Conservation (phyloP, 2,888 invertebrate species). For the Lypha dubia region DNA sequence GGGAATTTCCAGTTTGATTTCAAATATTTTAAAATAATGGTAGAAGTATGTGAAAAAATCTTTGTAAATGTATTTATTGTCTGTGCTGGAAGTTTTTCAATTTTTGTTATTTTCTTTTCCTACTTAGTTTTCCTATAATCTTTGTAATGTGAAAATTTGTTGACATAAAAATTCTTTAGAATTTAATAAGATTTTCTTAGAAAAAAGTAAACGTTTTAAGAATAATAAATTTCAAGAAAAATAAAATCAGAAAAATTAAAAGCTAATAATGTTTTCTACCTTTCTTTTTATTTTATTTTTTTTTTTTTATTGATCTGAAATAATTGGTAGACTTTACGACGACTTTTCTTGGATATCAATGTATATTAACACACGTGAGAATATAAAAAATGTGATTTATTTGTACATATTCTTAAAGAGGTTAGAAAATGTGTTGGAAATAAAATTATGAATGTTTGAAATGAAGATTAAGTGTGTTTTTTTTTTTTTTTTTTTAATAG, state of each 20-base stretch:
- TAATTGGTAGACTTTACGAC: constrained; percentile 50
- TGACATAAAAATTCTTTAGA: constrained; percentile 57
- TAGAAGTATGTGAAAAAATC: constrained; percentile 26
- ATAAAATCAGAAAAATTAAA: constrained; percentile 24
- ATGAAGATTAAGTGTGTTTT: constrained; percentile 6
- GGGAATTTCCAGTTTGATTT: constrained; percentile 54
- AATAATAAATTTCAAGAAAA: constrained; percentile 41
- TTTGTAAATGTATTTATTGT: not conserved
- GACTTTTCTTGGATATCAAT: constrained; percentile 29
- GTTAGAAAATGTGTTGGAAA: constrained; percentile 24
- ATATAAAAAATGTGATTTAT: constrained; percentile 43
- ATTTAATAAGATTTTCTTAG: constrained; percentile 53
- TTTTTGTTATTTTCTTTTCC: constrained; percentile 9
- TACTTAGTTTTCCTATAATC: constrained; percentile 37
- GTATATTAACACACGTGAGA: constrained; percentile 34
- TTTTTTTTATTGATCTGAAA: constrained; percentile 28
- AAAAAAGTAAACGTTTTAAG: constrained; percentile 51
- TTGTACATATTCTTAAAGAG: constrained; percentile 31
- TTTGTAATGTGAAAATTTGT: constrained; percentile 53
- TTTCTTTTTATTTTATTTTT: not conserved
- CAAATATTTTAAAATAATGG: constrained; percentile 57
- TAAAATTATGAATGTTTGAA: constrained; percentile 15
- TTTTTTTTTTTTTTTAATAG: not conserved
- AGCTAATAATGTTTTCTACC: constrained; percentile 37
- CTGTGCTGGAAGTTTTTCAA: not conserved